phyloP scores from a whole-genome alignment of 2,888 invertebrate genomes.

The Lasioglossum pauxillum region DNA sequence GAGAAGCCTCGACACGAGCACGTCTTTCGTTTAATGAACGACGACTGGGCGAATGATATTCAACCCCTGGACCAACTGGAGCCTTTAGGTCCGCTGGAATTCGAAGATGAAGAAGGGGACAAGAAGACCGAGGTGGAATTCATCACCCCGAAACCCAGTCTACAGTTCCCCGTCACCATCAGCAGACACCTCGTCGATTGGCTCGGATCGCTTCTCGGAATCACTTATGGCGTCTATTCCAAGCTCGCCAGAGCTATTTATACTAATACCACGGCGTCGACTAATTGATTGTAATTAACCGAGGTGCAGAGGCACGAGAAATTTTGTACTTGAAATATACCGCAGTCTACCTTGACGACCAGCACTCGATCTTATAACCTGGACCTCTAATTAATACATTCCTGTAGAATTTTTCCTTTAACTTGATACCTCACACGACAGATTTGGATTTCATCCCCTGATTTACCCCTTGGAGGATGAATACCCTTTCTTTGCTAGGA shows the following conservation, averaged over 20 bases:
- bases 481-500: background rate
- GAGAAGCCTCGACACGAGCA: conserved; percentile 7
- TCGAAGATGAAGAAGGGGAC: conserved; percentile 56
- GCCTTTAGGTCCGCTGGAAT: conserved; percentile 64
- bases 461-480: background rate
- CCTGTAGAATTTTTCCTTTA: too few species aligned
- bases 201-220: conserved; percentile 73
- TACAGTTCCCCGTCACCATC: conserved; percentile 70
- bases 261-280: conserved; percentile 30
- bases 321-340: background rate
- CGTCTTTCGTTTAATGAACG: conserved; percentile 31
- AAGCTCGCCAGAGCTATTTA: conserved; percentile 62
- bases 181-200: conserved; percentile 75
- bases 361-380: background rate
- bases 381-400: background rate
- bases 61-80: conserved; percentile 68
- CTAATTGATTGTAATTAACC: conserved; percentile 8
- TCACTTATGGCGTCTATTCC: conserved; percentile 72
- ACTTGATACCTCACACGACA: background rate
- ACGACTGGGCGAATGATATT: conserved; percentile 66
- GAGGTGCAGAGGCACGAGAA: background rate
- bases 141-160: conserved; percentile 41
- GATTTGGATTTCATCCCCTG: background rate
- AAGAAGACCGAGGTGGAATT: conserved; percentile 65
- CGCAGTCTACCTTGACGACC: background rate